These are phyloP conservation scores for Drosophila putrida DNA, from an alignment of 2,888 invertebrate species.

Conservation along the genomic window DNA sequence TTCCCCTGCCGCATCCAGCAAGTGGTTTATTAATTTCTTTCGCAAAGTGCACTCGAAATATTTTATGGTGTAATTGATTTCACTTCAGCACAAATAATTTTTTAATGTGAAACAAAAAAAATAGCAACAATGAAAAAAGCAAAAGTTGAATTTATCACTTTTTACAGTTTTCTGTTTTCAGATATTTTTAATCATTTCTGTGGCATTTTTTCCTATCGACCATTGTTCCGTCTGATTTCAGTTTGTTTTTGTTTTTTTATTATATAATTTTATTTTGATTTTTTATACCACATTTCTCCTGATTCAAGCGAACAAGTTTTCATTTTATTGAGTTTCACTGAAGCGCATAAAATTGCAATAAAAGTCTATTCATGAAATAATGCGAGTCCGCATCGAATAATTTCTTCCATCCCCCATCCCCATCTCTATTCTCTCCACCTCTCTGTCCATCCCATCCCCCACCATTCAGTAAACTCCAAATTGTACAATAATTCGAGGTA, in stretches of 20 bases:
- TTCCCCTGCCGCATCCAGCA: neutral
- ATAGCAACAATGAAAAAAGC: constrained; percentile 13
- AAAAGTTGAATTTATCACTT: constrained; percentile 48
- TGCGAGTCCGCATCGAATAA: constrained; percentile 46
- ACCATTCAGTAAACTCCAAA: constrained; percentile 8
- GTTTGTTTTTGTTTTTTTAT: constrained; percentile 49
- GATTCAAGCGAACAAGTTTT: constrained; percentile 36
- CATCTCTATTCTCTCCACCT: neutral
- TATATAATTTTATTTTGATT: constrained; percentile 40
- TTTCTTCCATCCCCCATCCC: constrained; percentile 3
- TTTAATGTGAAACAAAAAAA: constrained; percentile 49
- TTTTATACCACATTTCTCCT: constrained; percentile 24
- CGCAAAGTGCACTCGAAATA: constrained; percentile 63
- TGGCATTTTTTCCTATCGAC: constrained; percentile 17
- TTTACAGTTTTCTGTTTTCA: constrained; percentile 45
- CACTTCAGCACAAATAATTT: constrained; percentile 47
- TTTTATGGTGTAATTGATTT: constrained; percentile 73
- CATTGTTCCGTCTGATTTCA: constrained; percentile 50
- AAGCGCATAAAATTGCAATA: constrained; percentile 82
- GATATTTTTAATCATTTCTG: constrained; percentile 51
- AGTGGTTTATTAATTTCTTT: constrained; percentile 62
- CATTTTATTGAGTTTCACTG: constrained; percentile 79
- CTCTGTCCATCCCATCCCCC: neutral
- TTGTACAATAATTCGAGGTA: constrained; percentile 64
- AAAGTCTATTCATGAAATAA: constrained; percentile 74